Evolutionary conservation across 2,113 vertebrate genomes (phyloP).

Genomic region (Glaucidium brasilianum): DNA sequence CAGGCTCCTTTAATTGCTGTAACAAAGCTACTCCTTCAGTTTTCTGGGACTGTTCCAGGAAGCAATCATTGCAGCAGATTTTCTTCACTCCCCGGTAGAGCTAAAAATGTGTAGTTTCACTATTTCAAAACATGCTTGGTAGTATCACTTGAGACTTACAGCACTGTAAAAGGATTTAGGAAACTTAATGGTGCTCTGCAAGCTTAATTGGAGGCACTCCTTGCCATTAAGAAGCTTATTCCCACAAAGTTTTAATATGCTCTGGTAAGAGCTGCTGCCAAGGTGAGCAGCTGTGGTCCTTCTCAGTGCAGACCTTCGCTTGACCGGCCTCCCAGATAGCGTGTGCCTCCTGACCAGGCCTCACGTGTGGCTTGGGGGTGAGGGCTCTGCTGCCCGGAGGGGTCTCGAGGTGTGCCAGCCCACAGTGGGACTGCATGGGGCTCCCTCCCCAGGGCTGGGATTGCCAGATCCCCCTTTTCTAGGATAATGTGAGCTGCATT

Average conservation of each 20-base stretch:
- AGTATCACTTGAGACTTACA: constrained; percentile 6
- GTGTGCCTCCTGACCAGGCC: neutral
- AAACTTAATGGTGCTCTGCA: neutral
- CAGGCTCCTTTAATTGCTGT: constrained; percentile 68
- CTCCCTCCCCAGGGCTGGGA: neutral
- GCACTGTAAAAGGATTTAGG: neutral
- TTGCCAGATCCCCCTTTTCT: neutral
- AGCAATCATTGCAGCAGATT: constrained; percentile 43
- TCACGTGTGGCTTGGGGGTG: fast-evolving
- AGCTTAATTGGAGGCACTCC: neutral
- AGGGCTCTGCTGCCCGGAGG: neutral
- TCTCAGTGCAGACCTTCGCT: fast-evolving
- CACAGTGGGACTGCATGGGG: neutral
- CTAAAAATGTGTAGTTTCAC: constrained; percentile 49
- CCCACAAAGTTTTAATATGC: neutral
- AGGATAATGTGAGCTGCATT: neutral
- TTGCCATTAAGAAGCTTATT: neutral
- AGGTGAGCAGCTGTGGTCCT: neutral
- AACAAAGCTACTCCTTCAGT: constrained; percentile 71
- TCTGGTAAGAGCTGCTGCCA: neutral
- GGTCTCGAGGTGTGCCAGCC: neutral
- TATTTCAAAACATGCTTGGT: constrained; percentile 23
- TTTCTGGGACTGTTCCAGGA: constrained; percentile 60
- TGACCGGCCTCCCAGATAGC: neutral
- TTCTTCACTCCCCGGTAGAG: constrained; percentile 24